Evolutionary conservation across 2,113 vertebrate genomes (phyloP).

Genomic region (Rhea pennata): DNA sequence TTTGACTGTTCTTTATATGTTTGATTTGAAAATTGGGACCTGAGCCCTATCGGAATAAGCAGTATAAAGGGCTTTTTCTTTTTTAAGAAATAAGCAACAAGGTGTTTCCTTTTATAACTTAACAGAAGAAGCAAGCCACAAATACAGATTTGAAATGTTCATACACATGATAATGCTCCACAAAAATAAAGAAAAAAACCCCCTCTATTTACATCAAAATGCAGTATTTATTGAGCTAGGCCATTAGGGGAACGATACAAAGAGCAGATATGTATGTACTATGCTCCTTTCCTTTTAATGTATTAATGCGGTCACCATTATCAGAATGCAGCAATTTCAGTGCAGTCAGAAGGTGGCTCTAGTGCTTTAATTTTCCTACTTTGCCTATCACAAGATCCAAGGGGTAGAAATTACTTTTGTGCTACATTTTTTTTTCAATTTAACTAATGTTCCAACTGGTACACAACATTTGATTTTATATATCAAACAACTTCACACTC

Average conservation of each 20-base stretch:
- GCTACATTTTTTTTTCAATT: constrained; percentile 56
- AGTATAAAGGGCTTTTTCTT: neutral
- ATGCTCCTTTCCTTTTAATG: constrained; percentile 47
- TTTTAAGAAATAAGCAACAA: neutral
- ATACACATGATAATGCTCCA: neutral
- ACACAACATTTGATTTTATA: constrained; percentile 63
- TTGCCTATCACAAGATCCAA: constrained; percentile 60
- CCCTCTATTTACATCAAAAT: constrained; percentile 6
- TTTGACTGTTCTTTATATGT: neutral
- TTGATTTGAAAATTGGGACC: neutral
- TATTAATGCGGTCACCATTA: constrained; percentile 55
- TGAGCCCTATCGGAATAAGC: neutral
- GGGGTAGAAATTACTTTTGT: constrained; percentile 67
- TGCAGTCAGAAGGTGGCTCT: constrained; percentile 87
- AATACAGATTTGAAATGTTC: constrained; percentile 26
- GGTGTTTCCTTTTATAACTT: constrained; percentile 13
- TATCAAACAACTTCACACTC: constrained; percentile 32
- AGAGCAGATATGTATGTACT: constrained; percentile 28
- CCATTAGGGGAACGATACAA: constrained; percentile 64
- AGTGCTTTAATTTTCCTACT: constrained; percentile 84
- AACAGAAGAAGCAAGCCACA: neutral
- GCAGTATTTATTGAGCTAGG: constrained; percentile 13
- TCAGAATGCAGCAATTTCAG: constrained; percentile 68
- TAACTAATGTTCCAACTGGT: constrained; percentile 62
- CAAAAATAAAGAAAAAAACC: neutral